Evolutionary conservation across 2,888 invertebrate species (phyloP), one percentile per base, ranked within the genome.

Genomic region (Pristionchus exspectatus): DNA sequence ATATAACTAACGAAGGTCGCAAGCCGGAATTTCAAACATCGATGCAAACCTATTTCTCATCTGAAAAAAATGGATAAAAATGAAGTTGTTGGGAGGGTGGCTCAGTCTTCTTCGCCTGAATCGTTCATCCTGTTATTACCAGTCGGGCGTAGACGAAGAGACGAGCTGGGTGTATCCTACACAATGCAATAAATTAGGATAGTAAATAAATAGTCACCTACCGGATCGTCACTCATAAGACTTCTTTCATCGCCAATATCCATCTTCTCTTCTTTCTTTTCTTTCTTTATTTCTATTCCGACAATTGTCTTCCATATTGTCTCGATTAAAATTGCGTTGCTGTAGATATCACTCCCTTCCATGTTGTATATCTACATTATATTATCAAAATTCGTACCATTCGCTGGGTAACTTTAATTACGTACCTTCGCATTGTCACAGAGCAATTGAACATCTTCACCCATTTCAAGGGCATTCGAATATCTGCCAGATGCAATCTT

Each of bases 321-420:
- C 93, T 98, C 97, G 91, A 99, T 96, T 2, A 98, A 97, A 92
- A 98, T 97, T 0, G 98, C 98, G 95, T 99, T 98, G 95, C 98
- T 97, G 95, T 98, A 98, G 92, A 99, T 99, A 89, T 98, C 92
- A 72, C 93, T 92, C 50, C 91, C 94, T 86, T 94, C 94, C 81
- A 91, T 91, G 90, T 94, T 94, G 91, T 91, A 94, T 12, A 88
- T 87, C 92, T 93, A 83, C 10, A 92, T 30, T 7, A 14, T 2
- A 54, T 50, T 50, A 24, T 33, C 14, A 18, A 21, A 18, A 38
- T 38, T 38, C 69, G 27, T 69, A 16, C 27, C 10, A 27, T 27
- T 69, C 14, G 5, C 69, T 10, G 7, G 3, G 9, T 18, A 10
- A 27, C 30, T 69, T 18, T 69, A 10, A 44, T 30, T 50, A 21